Percentiles rank a stretch among this genome's conserved stretches.
Conservation (phyloP, 2,888 invertebrate genomes). For the Rhagonycha fulva region DNA sequence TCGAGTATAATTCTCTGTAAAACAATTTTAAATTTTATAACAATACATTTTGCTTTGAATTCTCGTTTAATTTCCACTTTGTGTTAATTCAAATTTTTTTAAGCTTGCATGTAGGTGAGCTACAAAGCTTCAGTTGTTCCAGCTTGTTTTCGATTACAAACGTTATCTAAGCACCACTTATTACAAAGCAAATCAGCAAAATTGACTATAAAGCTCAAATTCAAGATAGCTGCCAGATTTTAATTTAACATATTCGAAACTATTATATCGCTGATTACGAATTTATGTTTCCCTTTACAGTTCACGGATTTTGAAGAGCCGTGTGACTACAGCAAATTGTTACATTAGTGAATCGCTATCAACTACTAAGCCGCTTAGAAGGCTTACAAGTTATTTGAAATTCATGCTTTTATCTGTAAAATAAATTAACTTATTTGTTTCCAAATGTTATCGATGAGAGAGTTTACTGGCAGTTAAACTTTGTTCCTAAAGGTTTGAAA, state of each 20-base stretch:
- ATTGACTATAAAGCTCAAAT: background rate
- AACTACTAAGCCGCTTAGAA: background rate
- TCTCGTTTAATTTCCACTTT: background rate
- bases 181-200: background rate
- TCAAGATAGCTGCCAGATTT: background rate
- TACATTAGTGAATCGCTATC: constrained; percentile 1
- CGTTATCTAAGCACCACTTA: background rate
- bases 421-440: background rate
- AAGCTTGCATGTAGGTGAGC: background rate
- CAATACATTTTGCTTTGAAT: background rate
- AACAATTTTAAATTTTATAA: no score
- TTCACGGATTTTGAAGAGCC: background rate
- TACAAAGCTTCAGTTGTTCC: background rate
- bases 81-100: background rate
- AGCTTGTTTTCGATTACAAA: background rate
- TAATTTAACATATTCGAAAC: background rate
- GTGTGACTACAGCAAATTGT: background rate
- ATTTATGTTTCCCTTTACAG: background rate
- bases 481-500: background rate
- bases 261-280: background rate
- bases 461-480: background rate
- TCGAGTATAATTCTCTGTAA: no score
- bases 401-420: background rate
- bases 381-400: constrained; percentile 2
- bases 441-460: background rate